phyloP scores from a whole-genome alignment of 2,797 vertebrate species.

The Taeniopygia guttata region DNA sequence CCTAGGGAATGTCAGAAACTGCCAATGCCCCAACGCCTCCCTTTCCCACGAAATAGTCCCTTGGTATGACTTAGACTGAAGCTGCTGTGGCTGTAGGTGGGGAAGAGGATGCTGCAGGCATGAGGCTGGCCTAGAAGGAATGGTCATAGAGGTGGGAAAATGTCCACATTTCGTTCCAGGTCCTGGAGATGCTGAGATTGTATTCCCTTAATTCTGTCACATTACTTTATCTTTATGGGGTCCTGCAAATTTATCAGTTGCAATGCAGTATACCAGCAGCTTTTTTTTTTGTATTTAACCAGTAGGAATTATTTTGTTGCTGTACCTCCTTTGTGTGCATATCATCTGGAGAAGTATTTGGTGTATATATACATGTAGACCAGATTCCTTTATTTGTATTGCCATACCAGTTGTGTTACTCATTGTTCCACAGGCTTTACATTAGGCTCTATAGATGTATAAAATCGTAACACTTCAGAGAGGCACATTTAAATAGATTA shows the following conservation, averaged over 20 bases:
- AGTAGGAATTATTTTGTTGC: neutral
- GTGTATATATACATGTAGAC: neutral
- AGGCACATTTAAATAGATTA: neutral
- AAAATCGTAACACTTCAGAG: constrained; percentile 56
- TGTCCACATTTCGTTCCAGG: fast-evolving
- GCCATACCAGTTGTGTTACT: neutral
- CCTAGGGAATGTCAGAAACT: neutral
- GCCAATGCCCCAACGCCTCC: neutral
- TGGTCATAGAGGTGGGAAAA: neutral
- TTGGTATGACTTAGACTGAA: neutral
- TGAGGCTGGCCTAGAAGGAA: neutral
- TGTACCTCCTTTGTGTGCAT: neutral
- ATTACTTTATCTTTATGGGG: neutral
- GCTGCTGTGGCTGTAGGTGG: neutral
- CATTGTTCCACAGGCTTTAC: neutral
- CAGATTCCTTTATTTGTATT: neutral
- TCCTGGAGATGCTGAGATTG: neutral
- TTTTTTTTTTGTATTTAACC: neutral
- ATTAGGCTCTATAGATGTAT: neutral
- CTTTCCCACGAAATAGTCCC: neutral
- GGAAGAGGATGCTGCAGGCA: neutral
- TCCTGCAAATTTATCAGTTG: constrained; percentile 10
- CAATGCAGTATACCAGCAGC: neutral
- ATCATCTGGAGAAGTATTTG: neutral
- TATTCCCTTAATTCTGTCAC: neutral